phyloP scores from a whole-genome alignment of 2,113 vertebrate species.

The Hippocampus abdominalis region DNA sequence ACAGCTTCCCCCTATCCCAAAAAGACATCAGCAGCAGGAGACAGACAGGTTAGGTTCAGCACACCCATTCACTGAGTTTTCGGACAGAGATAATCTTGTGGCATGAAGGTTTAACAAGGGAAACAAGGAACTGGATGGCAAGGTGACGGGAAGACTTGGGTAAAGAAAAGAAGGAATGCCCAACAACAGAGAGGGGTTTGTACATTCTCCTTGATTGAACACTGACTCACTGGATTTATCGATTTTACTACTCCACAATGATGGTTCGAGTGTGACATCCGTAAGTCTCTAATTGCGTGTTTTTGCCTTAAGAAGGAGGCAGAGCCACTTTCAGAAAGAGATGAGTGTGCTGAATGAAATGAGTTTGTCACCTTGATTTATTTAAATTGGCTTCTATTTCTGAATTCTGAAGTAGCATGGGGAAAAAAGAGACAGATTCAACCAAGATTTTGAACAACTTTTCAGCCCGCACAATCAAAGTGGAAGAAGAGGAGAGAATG shows the following conservation, averaged over 20 bases:
- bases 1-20: slow-evolving; percentile 41
- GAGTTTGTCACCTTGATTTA: background rate
- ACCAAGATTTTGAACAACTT: background rate
- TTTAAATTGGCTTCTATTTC: background rate
- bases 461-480: background rate
- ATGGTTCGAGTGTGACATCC: background rate
- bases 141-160: slow-evolving; percentile 7
- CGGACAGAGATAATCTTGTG: slow-evolving; percentile 27
- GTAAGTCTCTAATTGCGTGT: background rate
- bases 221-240: background rate
- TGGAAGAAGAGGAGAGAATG: background rate
- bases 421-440: background rate
- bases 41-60: slow-evolving; percentile 37
- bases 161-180: background rate
- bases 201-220: background rate
- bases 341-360: background rate
- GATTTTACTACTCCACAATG: background rate
- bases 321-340: background rate
- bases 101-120: slow-evolving; percentile 43
- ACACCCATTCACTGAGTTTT: slow-evolving; percentile 28
- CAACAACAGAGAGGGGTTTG: background rate
- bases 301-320: background rate
- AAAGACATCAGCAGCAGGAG: slow-evolving; percentile 24
- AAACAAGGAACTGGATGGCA: slow-evolving; percentile 38
- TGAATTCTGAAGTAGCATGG: background rate